Base-by-base conservation (phyloP, 2,888 invertebrate species). In the Mimachlamys varia region DNA sequence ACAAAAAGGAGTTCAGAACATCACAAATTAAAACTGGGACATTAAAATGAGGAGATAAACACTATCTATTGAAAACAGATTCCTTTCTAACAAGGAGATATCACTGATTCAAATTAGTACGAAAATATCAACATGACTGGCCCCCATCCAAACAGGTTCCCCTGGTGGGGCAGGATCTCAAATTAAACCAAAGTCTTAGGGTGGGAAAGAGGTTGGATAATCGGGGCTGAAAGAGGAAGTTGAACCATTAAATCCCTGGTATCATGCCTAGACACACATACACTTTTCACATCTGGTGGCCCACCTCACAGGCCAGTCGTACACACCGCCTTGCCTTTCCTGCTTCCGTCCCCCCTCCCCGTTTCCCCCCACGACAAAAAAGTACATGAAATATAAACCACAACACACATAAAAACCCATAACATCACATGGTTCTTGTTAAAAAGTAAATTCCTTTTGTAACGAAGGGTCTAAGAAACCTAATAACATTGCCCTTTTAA, bases 201-300 rank as follows among this genome's bases (percentile, higher is more conserved):
- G 76, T 76, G 76, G 76, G 76, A 76, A 76, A 33, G 76, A 76
- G 76, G 76, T 76, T 76, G 76, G 76, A 17, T 76, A 76, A 76
- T 76, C 76, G 15, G 76, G 12, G 76, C 76, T 76, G 13, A 5
- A 22, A 33, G 33, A 76, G 76, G 76, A 76, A 76, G 76, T 33
- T 33, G 76, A 76, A 76, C 33, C 76, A 76, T 76, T 76, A 76
- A 76, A 76, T 76, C 2, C 2, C n/a, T 62, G 22, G 62, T n/a
- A 62, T 62, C 62, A 62, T n/a, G 33, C 27, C 27, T 76, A 76
- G 76, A 76, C 76, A 76, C 76, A 76, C 76, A 76, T 33, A 62
- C 62, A n/a, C 62, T 22, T 33, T 13, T 15, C 33, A 76, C 76
- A 76, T 76, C 27, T 76, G 76, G 76, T 76, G 76, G 76, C 76